Conservation (phyloP, 2,888 invertebrate genomes). For the Tinea pellionella region DNA sequence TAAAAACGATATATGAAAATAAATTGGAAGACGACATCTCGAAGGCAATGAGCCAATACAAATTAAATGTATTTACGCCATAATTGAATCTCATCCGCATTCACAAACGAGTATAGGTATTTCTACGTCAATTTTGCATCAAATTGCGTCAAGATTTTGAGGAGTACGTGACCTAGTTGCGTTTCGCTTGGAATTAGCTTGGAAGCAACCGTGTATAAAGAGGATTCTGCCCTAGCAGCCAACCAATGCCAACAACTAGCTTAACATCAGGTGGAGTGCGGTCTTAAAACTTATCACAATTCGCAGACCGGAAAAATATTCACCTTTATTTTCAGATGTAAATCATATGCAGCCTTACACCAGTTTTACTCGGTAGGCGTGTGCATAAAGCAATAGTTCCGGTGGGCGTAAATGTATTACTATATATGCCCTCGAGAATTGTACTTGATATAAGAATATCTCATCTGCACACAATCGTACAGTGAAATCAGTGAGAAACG, state of each 20-base stretch:
- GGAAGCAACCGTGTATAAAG: too few species aligned
- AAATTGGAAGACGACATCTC: conserved; percentile 22
- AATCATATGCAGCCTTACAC: conserved; percentile 37
- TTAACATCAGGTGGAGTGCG: too few species aligned
- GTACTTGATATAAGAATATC: conserved; percentile 25
- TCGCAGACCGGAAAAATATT: background rate
- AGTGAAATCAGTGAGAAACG: conserved; percentile 20
- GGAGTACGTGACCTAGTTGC: too few species aligned
- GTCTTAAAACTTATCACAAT: too few species aligned
- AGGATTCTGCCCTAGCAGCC: too few species aligned
- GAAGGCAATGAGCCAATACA: conserved; percentile 25
- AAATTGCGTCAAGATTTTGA: background rate
- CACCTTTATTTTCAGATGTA: background rate
- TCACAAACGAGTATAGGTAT: background rate
- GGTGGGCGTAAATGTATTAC: conserved; percentile 40
- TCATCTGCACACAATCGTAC: conserved; percentile 49
- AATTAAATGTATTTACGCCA: conserved; percentile 14
- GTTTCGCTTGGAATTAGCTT: too few species aligned
- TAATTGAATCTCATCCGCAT: background rate
- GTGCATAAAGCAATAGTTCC: conserved; percentile 26
- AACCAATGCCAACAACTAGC: too few species aligned
- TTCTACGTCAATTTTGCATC: background rate
- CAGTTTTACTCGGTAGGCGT: conserved; percentile 27
- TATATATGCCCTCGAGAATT: conserved; percentile 7
- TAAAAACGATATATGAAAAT: conserved; percentile 13